Conservation (phyloP, 2,888 invertebrate genomes). For the Drosophila neonasuta region DNA sequence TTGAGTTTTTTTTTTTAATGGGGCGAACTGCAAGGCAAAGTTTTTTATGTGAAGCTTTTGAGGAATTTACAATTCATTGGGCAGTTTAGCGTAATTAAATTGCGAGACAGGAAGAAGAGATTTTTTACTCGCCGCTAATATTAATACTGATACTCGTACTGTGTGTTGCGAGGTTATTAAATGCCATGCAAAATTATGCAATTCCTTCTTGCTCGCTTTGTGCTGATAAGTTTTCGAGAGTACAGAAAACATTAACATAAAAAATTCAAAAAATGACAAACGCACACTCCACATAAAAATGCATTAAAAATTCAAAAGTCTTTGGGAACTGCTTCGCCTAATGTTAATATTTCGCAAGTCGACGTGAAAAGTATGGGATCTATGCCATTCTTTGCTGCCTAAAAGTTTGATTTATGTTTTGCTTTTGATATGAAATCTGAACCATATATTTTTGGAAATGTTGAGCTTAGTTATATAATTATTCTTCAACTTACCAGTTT, state of each 20-base stretch:
- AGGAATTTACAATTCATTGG: constrained; percentile 76
- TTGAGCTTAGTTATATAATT: too few relatives aligned
- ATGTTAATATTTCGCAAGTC: constrained; percentile 7
- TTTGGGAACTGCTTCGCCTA: constrained; percentile 8
- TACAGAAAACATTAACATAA: constrained; percentile 59
- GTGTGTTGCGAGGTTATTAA: constrained; percentile 13
- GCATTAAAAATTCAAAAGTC: constrained; percentile 51
- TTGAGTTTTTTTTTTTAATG: constrained; percentile 3
- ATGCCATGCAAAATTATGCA: constrained; percentile 58
- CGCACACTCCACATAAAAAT: constrained; percentile 29
- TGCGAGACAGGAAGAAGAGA: constrained; percentile 46
- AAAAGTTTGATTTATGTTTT: neutral
- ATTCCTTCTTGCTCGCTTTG: constrained; percentile 4
- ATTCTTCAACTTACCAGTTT: constrained; percentile 85
- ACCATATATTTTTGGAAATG: neutral
- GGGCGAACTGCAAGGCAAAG: constrained; percentile 55
- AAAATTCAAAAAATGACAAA: constrained; percentile 60
- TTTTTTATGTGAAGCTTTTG: constrained; percentile 30
- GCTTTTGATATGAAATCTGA: neutral
- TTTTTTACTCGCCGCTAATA: constrained; percentile 27
- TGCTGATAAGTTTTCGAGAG: constrained; percentile 24
- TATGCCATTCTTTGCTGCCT: neutral
- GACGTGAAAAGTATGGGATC: neutral
- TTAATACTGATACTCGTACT: constrained; percentile 8
- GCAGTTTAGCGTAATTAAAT: constrained; percentile 77